Percentiles rank a stretch among this genome's conserved stretches.
Conservation (phyloP, 2,113 vertebrate species). For the Gopherus evgoodei region DNA sequence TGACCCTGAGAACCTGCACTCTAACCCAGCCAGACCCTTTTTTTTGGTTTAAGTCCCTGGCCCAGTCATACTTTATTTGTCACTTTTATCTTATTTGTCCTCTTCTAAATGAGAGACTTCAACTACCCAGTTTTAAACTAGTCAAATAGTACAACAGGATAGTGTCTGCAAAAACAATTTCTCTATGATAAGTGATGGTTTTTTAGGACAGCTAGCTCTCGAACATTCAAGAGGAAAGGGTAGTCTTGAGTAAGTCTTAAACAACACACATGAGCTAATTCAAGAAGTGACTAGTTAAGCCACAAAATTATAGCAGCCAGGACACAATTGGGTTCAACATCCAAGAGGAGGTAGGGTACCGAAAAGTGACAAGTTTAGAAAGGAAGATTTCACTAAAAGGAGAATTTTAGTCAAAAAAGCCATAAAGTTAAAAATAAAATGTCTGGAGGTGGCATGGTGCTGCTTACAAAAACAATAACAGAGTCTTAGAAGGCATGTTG, state of each 20-base stretch:
- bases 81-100: background rate
- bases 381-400: fast-evolving
- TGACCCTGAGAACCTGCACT: background rate
- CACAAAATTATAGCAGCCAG: background rate
- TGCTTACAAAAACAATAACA: background rate
- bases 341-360: background rate
- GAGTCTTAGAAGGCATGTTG: fast-evolving
- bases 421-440: background rate
- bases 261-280: background rate
- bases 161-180: background rate
- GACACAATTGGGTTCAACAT: background rate
- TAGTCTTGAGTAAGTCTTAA: background rate
- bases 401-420: background rate
- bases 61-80: background rate
- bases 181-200: background rate
- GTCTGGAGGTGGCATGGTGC: background rate
- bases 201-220: background rate
- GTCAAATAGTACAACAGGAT: background rate
- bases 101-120: background rate
- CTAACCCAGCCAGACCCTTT: background rate
- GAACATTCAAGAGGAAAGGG: fast-evolving
- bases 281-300: background rate
- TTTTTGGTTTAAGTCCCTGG: background rate
- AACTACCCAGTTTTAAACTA: background rate
- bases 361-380: background rate